Base-by-base conservation (phyloP, 2,888 invertebrate genomes). In the Chromoteleia sp. region DNA sequence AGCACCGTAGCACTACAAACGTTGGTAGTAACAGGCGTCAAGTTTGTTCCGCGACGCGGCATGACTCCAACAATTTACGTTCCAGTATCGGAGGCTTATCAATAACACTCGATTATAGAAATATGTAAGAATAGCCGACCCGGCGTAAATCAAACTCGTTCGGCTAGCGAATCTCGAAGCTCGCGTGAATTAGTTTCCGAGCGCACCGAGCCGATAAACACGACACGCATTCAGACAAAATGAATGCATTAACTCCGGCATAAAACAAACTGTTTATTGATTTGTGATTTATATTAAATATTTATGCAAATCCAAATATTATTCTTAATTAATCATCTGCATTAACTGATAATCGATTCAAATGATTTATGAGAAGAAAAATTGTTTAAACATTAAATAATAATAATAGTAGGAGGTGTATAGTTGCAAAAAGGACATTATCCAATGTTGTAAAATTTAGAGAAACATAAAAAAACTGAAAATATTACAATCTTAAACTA, bases 21-120 rank as follows among this genome's bases (percentile, higher is more conserved):
- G 58, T 12, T 36, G 4, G 19, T 58, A 41, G 59, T 59, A 73
- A 73, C 45, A 67, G 67, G 67, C 73, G 52, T 56, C 56, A 52
- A 56, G 70, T 70, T 39, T 74, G 45, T 43, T 68, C 21, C 56
- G 36, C 25, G 48, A 50, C 58, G 58, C 70, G 41, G 54, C 80
- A 43, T 70, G 81, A 68, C 36, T 65, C 85, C 86, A 81, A 84
- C 82, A 82, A 87, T 86, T 83, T 68, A 79, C 58, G 30, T 67
- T 39, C 41, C 80, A 82, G 83, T 85, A 83, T 30, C 83, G 54
- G 12, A 58, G 36, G 71, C 86, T 88, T 89, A 89, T 89, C 89
- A 87, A 87, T 87, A 83, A 83, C 81, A 67, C 84, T 80, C 85
- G 86, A 87, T 89, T 89, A 87, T 81, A 85, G 87, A 81, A 87